Conservation (phyloP, 2,113 vertebrate species). For the Dipodomys merriami region DNA sequence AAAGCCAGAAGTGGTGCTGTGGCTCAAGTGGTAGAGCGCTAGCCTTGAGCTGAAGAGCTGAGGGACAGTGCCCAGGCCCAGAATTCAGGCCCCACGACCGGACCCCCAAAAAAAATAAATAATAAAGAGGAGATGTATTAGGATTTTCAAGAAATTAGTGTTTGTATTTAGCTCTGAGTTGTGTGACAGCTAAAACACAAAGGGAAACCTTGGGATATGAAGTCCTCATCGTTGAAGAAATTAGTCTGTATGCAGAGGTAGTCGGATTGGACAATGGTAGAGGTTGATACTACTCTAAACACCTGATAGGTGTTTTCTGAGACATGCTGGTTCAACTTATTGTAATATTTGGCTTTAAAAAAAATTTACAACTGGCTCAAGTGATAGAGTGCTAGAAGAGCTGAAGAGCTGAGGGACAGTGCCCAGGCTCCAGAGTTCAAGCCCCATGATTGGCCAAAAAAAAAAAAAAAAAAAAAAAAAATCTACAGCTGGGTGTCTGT, state of each 20-base stretch:
- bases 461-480: no score
- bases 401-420: no score
- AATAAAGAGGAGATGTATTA: background rate
- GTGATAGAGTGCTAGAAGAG: no score
- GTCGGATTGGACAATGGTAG: background rate
- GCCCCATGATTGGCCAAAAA: no score
- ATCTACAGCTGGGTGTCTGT: no score
- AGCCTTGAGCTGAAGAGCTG: no score
- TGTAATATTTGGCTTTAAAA: background rate
- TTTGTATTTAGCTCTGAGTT: slow-evolving; percentile 28
- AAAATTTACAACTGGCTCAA: background rate
- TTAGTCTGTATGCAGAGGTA: slow-evolving; percentile 31
- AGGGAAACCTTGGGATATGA: background rate
- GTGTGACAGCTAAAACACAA: slow-evolving; percentile 45
- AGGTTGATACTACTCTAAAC: background rate
- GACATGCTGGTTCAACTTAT: background rate
- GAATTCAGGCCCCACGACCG: no score
- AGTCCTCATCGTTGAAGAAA: slow-evolving; percentile 14
- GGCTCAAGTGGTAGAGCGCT: no score
- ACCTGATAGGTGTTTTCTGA: background rate
- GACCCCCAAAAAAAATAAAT: no score
- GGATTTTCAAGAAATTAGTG: slow-evolving; percentile 20
- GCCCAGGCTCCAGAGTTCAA: no score
- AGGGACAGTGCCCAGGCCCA: no score
- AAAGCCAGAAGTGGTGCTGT: no score